Base-by-base conservation (phyloP, 2,113 vertebrate genomes). In the Malurus elegans region DNA sequence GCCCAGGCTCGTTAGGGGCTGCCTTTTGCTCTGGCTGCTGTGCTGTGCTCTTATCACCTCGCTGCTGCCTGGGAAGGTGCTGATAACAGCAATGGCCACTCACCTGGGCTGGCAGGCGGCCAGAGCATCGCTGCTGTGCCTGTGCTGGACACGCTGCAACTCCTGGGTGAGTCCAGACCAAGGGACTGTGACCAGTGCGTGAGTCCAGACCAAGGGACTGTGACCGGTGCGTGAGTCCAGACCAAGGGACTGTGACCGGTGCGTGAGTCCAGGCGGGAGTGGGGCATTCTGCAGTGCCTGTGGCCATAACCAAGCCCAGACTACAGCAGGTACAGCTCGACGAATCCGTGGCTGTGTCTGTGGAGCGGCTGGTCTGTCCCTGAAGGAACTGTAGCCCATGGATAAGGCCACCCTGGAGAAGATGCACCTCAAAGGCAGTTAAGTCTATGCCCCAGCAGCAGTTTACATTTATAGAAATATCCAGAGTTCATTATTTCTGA, bases 381-480 rank as follows among this genome's bases (percentile, higher is more conserved):
- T 65, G 51, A 53, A 31, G 51, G n/a, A n/a, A 23, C 7, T 38
- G 51, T 14, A 58, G 38, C 29, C 29, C n/a, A 31, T 8, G 34
- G 45, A 28, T 34, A 24, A 38, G n/a, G 58, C 14, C 51, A 60
- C 0, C 1, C 18, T 79, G 53, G n/a, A 42, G 51, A 53, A 66
- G n/a, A 38, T 48, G 21, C 15, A 60, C 21, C 31, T 14, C 17
- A 47, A 2, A 2, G 2, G 38, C 6, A 25, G 53, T 1, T 14
- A 34, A 34, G 29, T 20, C 53, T 48, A 2, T 32, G 53, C 18
- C 21, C n/a, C 25, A 61, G 40, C 53, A 81, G 29, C 28, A 25
- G 64, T 76, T 45, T 4, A 40, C 26, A 71, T 32, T 79, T 75
- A 40, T 5, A 40, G 13, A 82, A 70, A 18, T 36, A 83, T 88